Percentiles rank a stretch among this genome's conserved stretches.
Conservation (phyloP, 2,797 vertebrate species). For the Characodon lateralis region DNA sequence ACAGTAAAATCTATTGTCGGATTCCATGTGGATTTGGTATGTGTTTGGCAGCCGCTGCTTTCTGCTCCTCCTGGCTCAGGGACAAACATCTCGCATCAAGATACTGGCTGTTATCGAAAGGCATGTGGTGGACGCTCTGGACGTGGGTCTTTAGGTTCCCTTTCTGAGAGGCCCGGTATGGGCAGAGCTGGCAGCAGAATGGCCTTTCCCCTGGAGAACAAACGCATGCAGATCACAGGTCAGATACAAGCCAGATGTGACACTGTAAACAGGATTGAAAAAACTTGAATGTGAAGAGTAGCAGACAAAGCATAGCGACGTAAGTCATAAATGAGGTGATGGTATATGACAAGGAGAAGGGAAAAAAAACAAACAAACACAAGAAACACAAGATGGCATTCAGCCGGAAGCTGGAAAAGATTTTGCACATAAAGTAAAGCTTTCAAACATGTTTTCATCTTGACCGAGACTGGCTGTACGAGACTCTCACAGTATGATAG, state of each 20-base stretch:
- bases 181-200: slow-evolving; percentile 81
- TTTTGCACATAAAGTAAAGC: slow-evolving; percentile 37
- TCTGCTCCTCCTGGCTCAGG: slow-evolving; percentile 59
- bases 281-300: background rate
- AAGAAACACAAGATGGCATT: slow-evolving; percentile 41
- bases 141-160: slow-evolving; percentile 85
- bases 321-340: background rate
- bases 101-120: slow-evolving; percentile 80
- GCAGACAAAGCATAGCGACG: background rate
- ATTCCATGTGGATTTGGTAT: slow-evolving; percentile 35
- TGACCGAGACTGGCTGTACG: no score
- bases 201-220: slow-evolving; percentile 86
- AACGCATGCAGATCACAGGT: slow-evolving; percentile 41
- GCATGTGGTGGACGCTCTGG: slow-evolving; percentile 78
- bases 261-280: background rate
- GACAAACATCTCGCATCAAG: slow-evolving; percentile 54
- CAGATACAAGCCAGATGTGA: slow-evolving; percentile 14
- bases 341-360: background rate
- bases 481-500: no score
- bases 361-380: background rate
- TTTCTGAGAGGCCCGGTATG: slow-evolving; percentile 90
- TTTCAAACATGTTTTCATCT: background rate
- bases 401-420: slow-evolving; percentile 20
- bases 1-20: slow-evolving; percentile 20
- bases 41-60: slow-evolving; percentile 55